Evolutionary conservation across 92 coral and sea anemone genomes (phyloP).

Genomic region (Paragorgia papillata): DNA sequence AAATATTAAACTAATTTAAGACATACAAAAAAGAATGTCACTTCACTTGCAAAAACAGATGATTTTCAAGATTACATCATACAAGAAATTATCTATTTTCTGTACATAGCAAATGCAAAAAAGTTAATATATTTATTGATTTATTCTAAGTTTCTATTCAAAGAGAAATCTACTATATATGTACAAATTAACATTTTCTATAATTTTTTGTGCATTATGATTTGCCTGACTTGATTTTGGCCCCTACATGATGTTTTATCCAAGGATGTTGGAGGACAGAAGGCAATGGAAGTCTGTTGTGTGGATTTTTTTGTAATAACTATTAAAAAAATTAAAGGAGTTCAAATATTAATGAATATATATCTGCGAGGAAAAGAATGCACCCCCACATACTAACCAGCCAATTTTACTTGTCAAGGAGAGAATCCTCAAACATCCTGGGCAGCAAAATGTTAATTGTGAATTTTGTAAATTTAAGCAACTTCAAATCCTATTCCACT

Average conservation of each 20-base stretch:
- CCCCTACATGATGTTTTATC: conserved; percentile 58
- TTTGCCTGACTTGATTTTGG: conserved; percentile 3
- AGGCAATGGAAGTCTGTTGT: conserved; percentile 62
- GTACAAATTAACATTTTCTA: background rate
- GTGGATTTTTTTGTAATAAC: conserved; percentile 84
- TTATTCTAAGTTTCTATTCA: background rate
- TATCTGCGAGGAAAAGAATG: no score
- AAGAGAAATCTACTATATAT: background rate
- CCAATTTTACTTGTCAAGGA: no score
- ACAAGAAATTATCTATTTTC: background rate
- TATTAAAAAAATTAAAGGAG: conserved; percentile 30
- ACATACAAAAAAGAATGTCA: background rate
- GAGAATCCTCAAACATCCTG: no score
- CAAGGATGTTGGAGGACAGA: conserved; percentile 81
- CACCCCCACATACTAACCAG: no score
- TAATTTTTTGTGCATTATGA: background rate
- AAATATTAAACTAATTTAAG: background rate
- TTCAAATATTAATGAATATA: background rate
- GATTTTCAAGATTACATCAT: background rate
- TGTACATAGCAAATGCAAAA: background rate
- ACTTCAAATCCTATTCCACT: no score
- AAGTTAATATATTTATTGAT: background rate
- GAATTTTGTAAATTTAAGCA: background rate
- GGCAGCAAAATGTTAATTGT: no score
- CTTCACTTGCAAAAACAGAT: background rate